Evolutionary conservation across 2,113 vertebrate genomes (phyloP).

Genomic region (Daboia siamensis): DNA sequence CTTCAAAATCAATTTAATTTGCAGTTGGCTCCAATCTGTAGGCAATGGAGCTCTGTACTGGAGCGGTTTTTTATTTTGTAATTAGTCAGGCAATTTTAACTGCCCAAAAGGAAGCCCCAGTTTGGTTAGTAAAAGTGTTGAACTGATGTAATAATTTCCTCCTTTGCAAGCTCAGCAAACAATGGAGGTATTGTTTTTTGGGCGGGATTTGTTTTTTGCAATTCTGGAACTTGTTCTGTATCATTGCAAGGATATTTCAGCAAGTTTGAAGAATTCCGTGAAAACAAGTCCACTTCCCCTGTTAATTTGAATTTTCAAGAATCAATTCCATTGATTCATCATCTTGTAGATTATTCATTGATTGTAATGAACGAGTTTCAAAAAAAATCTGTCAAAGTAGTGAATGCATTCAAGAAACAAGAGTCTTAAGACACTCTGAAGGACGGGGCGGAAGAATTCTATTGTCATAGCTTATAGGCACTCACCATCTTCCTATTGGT

Average conservation of each 20-base stretch:
- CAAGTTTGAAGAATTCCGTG: not conserved
- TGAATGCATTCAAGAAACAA: constrained; percentile 1
- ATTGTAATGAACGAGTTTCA: constrained; percentile 12
- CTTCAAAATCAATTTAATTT: not conserved
- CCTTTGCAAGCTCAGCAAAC: not conserved
- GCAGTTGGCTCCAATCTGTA: not conserved
- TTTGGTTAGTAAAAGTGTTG: not conserved
- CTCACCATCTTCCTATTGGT: not conserved
- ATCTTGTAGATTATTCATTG: not conserved
- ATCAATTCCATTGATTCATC: not conserved
- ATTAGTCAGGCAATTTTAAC: not conserved
- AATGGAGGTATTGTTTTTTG: not conserved
- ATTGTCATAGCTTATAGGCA: not conserved
- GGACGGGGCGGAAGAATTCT: not conserved
- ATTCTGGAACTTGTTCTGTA: not conserved
- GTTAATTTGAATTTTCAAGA: not conserved
- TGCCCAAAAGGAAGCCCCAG: not conserved
- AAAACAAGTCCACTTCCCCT: not conserved
- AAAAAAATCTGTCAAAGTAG: not conserved
- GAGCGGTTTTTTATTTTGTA: not conserved
- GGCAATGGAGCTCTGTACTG: not conserved
- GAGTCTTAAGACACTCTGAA: not conserved
- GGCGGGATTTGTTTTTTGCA: not conserved
- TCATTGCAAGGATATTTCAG: not conserved
- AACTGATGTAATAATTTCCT: not conserved